Evolutionary conservation across 64 coral and sea anemone species (phyloP), one percentile per base, ranked within the genome.

Genomic region (Montipora sp.): DNA sequence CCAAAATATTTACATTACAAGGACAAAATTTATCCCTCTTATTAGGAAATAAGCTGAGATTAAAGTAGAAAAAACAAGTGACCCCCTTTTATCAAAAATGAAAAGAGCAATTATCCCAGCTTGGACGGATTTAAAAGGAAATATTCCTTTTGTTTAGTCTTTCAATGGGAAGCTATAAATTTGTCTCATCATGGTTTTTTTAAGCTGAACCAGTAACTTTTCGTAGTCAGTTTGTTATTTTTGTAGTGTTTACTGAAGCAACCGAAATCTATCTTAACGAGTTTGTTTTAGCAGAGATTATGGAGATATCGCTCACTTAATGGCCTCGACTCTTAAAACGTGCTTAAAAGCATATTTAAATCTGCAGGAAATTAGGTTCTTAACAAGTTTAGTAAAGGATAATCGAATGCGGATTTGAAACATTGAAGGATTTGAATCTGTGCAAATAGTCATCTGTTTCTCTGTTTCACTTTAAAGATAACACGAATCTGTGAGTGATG

Each of bases 1-100:
- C n/a, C 51, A 18, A 59, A 23, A 47, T 83, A 83, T 85, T 85
- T 72, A 72, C 82, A 49, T 85, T 23, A 85, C 82, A 70, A 50
- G 65, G 82, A 72, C 15, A 50, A 72, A 72, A 85, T 85, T 69
- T 49, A 85, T 47, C n/a, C 43, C 65, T 72, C 65, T 24, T 71
- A 85, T 85, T 49, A 85, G 10, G 63, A 85, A 85, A 85, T 85
- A 51, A 85, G 7, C 18, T 8, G 59, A 85, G 65, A 51, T 49
- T 59, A 49, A 85, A 50, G 44, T 0, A 49, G 7, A 16, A 85
- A 66, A 84, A 85, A 85, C 82, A 85, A 85, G 16, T 50, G 82
- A 67, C 4, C 16, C 47, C 22, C 59, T 83, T 46, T 85, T 71
- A 21, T 2, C 1, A 8, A 44, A 4, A 71, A 71, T 85, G 19